Evolutionary conservation across 2,888 invertebrate genomes (phyloP), one percentile per base, ranked within the genome.

Genomic region (Troides aeacus): DNA sequence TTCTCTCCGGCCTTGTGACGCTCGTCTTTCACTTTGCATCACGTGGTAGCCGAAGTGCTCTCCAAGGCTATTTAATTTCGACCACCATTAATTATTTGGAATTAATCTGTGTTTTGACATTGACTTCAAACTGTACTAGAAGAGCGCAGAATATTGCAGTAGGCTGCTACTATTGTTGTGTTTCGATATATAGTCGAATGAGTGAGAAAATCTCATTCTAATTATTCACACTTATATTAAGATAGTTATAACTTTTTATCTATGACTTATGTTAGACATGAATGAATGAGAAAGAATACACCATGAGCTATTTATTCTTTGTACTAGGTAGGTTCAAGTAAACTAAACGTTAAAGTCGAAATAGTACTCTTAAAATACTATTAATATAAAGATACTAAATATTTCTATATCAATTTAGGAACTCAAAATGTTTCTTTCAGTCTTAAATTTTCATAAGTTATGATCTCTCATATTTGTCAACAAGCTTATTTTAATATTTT

Each of bases 51-150:
- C 79, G 79, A 80, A 87, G 83, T 83, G 82, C 75, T 81, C 58
- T 77, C 81, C 88, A 89, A 88, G 88, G 89, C 79, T 86, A 78
- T 85, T 84, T 87, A 87, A 85, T 86, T 88, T 86, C 76, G 80
- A 79, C 80, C 72, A 65, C 72, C 78, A 80, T 84, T 79, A 77
- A 76, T 80, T 78, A 73, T 77, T 69, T 70, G 69, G 72, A 77
- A 78, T 76, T 74, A 76, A 73, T 77, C 76, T 74, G 78, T 81
- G 80, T 82, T 83, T 81, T 84, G 84, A 83, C 83, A 81, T 81
- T 80, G 78, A 79, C 73, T 81, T 73, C 78, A 77, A 62, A 72
- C 68, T 8, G 46, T 72, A 73, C 68, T 42, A 75, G 69, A 74
- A 75, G 74, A 75, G 73, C 53, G 66, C 74, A 75, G 72, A 74